These are phyloP conservation scores for Circaetus cinerascens DNA, from an alignment of 2,113 vertebrate genomes.

Conservation along the genomic window DNA sequence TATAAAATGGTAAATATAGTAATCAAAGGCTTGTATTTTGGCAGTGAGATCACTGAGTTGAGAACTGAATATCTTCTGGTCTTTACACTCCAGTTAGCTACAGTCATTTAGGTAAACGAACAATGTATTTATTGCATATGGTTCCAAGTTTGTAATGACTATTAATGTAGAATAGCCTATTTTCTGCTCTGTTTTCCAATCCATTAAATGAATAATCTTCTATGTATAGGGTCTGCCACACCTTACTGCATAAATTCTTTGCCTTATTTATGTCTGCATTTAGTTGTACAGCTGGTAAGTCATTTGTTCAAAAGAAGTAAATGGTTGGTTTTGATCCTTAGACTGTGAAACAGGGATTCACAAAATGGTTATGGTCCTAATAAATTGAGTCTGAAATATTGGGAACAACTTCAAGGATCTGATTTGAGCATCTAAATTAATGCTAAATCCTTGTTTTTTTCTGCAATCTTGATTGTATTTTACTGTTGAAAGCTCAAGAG, in stretches of 20 bases:
- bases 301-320: slow-evolving; percentile 76
- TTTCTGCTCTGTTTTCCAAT: slow-evolving; percentile 51
- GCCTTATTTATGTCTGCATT: slow-evolving; percentile 81
- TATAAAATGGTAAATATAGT: slow-evolving; percentile 42
- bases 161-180: slow-evolving; percentile 8
- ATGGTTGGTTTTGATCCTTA: slow-evolving; percentile 78
- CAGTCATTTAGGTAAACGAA: slow-evolving; percentile 39
- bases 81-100: slow-evolving; percentile 30
- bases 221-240: slow-evolving; percentile 73
- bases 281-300: slow-evolving; percentile 72
- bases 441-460: background rate
- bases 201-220: slow-evolving; percentile 38
- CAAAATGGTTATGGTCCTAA: background rate
- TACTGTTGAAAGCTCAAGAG: background rate
- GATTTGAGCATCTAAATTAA: background rate
- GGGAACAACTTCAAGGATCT: slow-evolving; percentile 33
- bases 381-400: slow-evolving; percentile 2
- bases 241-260: slow-evolving; percentile 81
- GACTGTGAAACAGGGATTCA: slow-evolving; percentile 74
- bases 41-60: slow-evolving; percentile 2
- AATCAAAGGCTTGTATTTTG: slow-evolving; percentile 20
- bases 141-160: slow-evolving; percentile 14
- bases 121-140: slow-evolving; percentile 9
- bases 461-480: background rate
- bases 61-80: slow-evolving; percentile 35